phyloP scores from a whole-genome alignment of 2,113 vertebrate species.

The Pleuronectes platessa region DNA sequence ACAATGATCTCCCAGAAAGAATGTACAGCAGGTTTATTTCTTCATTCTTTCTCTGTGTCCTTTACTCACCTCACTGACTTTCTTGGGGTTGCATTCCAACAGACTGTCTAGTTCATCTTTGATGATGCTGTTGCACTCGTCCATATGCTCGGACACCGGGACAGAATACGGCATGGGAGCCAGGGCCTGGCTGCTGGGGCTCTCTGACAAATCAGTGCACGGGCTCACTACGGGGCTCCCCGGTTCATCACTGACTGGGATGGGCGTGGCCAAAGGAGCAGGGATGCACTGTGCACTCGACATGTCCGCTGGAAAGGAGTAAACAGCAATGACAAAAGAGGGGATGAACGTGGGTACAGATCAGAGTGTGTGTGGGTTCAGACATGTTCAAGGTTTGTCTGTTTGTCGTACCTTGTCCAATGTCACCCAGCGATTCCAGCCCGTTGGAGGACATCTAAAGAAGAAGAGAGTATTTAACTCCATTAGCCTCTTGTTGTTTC shows the following conservation, averaged over 20 bases:
- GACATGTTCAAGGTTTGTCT: background rate
- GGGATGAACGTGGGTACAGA: background rate
- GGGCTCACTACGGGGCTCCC: conserved; percentile 76
- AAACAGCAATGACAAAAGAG: background rate
- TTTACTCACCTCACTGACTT: conserved; percentile 87
- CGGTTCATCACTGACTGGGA: conserved; percentile 85
- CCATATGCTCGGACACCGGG: conserved; percentile 90
- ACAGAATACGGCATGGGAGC: conserved; percentile 83
- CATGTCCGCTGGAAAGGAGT: conserved; percentile 59
- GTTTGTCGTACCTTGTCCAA: conserved; percentile 86
- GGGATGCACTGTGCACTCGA: conserved; percentile 86
- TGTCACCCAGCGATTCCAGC: conserved; percentile 92
- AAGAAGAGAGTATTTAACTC: background rate
- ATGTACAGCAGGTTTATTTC: background rate
- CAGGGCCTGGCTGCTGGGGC: conserved; percentile 83
- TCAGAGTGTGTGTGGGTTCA: background rate
- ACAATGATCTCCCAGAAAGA: background rate
- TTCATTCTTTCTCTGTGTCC: background rate
- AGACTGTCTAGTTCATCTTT: conserved; percentile 91
- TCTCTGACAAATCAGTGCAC: conserved; percentile 80
- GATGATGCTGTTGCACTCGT: conserved; percentile 87
- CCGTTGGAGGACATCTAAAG: conserved; percentile 88
- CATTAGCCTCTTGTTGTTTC: background rate
- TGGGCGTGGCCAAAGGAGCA: conserved; percentile 83
- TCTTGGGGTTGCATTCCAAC: conserved; percentile 89